Evolutionary conservation across 2,888 invertebrate species (phyloP).

Genomic region (Eristalis pertinax): DNA sequence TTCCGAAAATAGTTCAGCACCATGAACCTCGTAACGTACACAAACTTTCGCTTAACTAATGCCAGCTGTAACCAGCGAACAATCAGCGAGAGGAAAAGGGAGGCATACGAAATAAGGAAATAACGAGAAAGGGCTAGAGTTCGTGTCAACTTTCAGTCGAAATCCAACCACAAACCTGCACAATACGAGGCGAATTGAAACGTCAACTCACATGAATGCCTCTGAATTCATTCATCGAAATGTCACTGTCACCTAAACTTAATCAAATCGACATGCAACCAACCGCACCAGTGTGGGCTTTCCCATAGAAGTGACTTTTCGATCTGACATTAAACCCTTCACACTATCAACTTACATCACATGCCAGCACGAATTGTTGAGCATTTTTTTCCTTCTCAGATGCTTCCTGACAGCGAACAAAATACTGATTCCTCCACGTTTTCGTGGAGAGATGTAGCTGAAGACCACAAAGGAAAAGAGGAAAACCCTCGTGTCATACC

Average conservation of each 20-base stretch:
- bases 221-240: constrained; percentile 39
- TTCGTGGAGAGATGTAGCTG: neutral
- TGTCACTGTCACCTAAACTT: constrained; percentile 47
- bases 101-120: neutral
- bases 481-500: constrained; percentile 34
- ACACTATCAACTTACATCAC: constrained; percentile 31
- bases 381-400: constrained; percentile 11
- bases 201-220: constrained; percentile 30
- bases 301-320: neutral
- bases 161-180: neutral
- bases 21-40: neutral
- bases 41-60: neutral
- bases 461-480: neutral
- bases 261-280: constrained; percentile 57
- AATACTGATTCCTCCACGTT: constrained; percentile 6
- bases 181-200: constrained; percentile 7
- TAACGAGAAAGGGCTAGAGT: neutral
- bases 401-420: constrained; percentile 58
- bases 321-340: constrained; percentile 17
- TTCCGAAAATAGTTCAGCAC: constrained; percentile 11
- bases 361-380: constrained; percentile 53
- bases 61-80: neutral
- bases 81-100: neutral
- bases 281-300: neutral
- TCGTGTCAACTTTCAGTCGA: neutral